Evolutionary conservation across 2,113 vertebrate genomes (phyloP), one percentile per base, ranked within the genome.

Genomic region (Athene noctua): DNA sequence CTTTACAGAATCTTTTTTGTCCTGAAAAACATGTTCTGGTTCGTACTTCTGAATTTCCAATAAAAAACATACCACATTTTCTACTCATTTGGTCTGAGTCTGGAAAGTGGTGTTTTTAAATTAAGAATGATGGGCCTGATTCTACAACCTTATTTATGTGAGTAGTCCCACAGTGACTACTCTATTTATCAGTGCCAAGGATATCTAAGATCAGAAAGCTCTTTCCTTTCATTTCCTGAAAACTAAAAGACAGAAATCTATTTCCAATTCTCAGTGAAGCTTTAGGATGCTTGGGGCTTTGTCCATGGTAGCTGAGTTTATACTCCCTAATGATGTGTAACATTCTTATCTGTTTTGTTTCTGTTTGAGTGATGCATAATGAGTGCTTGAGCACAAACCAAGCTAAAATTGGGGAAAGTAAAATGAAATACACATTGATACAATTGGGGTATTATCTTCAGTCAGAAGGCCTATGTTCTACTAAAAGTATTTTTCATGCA

Each of bases 191-290:
- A 90, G 46, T 79, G 65, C 22, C 44, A 88, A 61, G 61, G 44
- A 67, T 79, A 90, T 75, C 77, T 77, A 59, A 84, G 68, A 57
- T 90, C 52, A 47, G 42, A 79, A 94, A 68, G 20, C 17, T 84
- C 46, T 78, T 86, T 71, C 19, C 44, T 95, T 95, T 68, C 46
- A 78, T 88, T 88, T 96, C 34, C 59, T 86, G 49, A 91, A 91
- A 70, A 72, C 32, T 42, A 21, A 66, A 77, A 68, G 32, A 55
- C n/a, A 73, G 62, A 77, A 91, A 67, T 94, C 19, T 77, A 7
- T 63, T 87, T 95, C 42, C 40, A 42, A 0, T 82, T 91, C 42
- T 88, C 20, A 51, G 13, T 66, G 44, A 66, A 72, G 66, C 32
- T 92, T 85, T 77, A 47, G 38, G 55, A 82, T 88, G 34, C 58